Base-by-base conservation (phyloP, 1,140 invertebrate species). In the Drosophila hydei region DNA sequence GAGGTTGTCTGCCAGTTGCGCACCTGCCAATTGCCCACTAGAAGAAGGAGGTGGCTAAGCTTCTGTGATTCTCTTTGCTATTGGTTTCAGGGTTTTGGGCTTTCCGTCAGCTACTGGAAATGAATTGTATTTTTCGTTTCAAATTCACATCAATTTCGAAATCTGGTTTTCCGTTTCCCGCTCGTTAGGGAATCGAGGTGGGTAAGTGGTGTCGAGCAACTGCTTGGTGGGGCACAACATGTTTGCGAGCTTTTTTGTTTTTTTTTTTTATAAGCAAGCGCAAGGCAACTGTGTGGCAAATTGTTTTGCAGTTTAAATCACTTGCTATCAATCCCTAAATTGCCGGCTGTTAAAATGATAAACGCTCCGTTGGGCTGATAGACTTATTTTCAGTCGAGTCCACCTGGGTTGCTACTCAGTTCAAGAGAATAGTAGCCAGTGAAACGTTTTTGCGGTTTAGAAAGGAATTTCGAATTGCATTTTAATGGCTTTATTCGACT, bases 81-180 rank as follows among this genome's bases (percentile, higher is more conserved):
- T 23, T 8, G 3, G 19, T 40, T 47, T 63, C 45, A 48, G 36
- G 14, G 14, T 33, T 36, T 48, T 38, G 1, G 25, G 3, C 19
- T 58, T 45, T 52, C 45, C 45, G 12, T 27, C 62, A 60, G 40
- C 47, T 45, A 45, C 38, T 9, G 25, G 60, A 42, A 72, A 36
- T 50, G 43, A 62, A 62, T 68, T 61, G 56, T 61, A 36, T 62
- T 63, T 58, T 58, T 73, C 62, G 40, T 52, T 76, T 76, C 58
- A 72, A 72, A 56, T 55, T 70, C 73, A 68, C 72, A 74, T 81
- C 70, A 77, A 74, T 81, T 74, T 75, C 59, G 42, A 77, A 77
- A 77, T 72, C 63, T 54, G 69, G 45, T 14, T 52, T 52, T 52
- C 45, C 27, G 33, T 52, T 65, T 72, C 47, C 45, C 38, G 18